Base-by-base conservation (phyloP, 2,888 invertebrate species). In the Steinernema hermaphroditum region DNA sequence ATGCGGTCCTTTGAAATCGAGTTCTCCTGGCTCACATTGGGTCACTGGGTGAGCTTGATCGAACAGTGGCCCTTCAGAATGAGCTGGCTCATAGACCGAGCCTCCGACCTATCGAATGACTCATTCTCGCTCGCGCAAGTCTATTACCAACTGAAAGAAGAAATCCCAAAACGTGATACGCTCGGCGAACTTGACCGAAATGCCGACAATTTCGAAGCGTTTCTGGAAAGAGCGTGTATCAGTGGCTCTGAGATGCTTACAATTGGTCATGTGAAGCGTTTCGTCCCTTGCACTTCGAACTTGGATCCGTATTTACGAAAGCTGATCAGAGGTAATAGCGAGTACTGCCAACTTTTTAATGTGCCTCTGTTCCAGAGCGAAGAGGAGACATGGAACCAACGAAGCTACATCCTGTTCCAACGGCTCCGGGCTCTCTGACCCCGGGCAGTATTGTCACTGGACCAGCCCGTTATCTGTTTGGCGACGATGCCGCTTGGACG, bases 11-110 rank as follows among this genome's bases (percentile, higher is more conserved):
- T 97, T 90, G 94, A 96, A 89, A 93, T 98, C 82, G 97, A 98
- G 87, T 98, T 98, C 89, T 95, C 94, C 89, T 98, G 97, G 97
- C 94, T 96, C 89, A 93, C 94, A 83, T 90, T 98, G 82, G 96
- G 96, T 76, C 93, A 94, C 74, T 97, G 97, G 97, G 93, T 97
- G 80, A 96, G 97, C 88, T 91, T 98, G 73, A 95, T 96, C 0
- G 98, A 98, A 87, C 97, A 97, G 87, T 98, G 97, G 97, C 97
- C 97, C 0, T 93, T 95, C 88, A 90, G 96, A 72, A 93, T 96
- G 32, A 96, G 96, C 16, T 96, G 96, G 96, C 92, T 98, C 85
- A 94, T 97, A 78, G 91, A 95, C 44, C 73, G 80, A 43, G 82
- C 83, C 73, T 92, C 91, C 82, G 94, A 96, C 75, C 90, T 94